Evolutionary conservation across 2,113 vertebrate species (phyloP).

Genomic region (Parus major): DNA sequence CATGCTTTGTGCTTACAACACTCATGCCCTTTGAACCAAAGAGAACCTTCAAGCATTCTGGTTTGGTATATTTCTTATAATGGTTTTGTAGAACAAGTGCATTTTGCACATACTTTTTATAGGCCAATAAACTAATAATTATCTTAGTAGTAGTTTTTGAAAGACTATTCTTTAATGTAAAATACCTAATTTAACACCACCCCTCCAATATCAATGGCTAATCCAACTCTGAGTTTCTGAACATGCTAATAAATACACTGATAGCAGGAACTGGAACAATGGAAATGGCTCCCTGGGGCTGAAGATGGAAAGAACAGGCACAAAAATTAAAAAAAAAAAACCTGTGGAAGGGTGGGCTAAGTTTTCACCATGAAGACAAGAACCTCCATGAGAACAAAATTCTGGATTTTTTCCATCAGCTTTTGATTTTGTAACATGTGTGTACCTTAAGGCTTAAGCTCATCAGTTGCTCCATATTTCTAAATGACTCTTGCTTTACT

Average conservation of each 20-base stretch:
- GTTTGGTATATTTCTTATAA: not conserved
- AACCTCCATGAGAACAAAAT: not conserved
- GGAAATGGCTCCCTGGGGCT: not conserved
- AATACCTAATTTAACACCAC: not conserved
- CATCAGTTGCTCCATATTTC: not conserved
- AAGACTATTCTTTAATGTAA: not conserved
- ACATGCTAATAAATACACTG: not conserved
- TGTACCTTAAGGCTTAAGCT: not conserved
- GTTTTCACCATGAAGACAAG: not conserved
- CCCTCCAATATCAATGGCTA: not conserved
- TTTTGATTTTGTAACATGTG: not conserved
- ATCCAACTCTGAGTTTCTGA: not conserved
- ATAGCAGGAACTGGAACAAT: not conserved
- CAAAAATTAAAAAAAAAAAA: not conserved
- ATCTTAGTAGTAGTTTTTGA: not conserved
- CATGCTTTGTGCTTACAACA: not conserved
- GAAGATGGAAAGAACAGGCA: not conserved
- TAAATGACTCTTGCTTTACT: not conserved
- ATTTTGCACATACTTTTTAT: not conserved
- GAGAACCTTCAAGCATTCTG: not conserved
- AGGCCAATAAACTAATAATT: not conserved
- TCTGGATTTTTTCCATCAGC: not conserved
- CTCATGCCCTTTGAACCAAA: not conserved
- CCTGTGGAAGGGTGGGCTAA: fast-evolving
- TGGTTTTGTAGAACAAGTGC: not conserved